Conservation (phyloP, 35 echinoderm and acorn worm genomes). For the Amphiura filiformis region DNA sequence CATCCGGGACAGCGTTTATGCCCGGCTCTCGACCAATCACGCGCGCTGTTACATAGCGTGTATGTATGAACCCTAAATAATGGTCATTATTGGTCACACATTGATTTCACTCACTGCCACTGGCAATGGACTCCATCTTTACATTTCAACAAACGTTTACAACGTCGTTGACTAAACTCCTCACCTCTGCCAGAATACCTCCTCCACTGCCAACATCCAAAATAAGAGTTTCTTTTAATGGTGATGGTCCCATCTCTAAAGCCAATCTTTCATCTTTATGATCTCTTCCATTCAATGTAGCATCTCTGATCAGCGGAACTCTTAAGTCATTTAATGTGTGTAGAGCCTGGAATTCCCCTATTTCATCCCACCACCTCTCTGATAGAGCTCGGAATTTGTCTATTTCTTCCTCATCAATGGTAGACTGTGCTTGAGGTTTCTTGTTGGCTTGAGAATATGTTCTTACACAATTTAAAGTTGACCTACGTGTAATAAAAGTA, state of each 20-base stretch:
- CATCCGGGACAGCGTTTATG: too few species aligned
- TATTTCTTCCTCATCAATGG: conserved; percentile 43
- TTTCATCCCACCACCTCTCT: conserved; percentile 50
- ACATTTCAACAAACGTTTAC: too few species aligned
- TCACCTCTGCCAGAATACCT: conserved; percentile 91
- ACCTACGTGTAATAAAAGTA: too few species aligned
- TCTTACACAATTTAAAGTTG: too few species aligned
- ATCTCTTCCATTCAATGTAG: conserved; percentile 9
- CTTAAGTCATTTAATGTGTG: conserved; percentile 75
- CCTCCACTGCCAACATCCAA: conserved; percentile 98
- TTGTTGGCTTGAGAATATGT: not conserved
- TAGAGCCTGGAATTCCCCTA: conserved; percentile 61
- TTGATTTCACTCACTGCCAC: too few species aligned
- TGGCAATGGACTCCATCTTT: too few species aligned
- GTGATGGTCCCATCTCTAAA: conserved; percentile 24
- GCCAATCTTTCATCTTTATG: not conserved
- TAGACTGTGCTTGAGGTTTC: conserved; percentile 29
- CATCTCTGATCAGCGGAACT: conserved; percentile 86
- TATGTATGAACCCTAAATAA: too few species aligned
- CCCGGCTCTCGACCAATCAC: too few species aligned
- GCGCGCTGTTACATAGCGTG: too few species aligned
- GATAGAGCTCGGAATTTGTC: conserved; percentile 41
- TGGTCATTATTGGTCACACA: too few species aligned
- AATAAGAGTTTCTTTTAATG: conserved; percentile 54
- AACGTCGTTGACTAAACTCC: too few species aligned